Percentiles rank a stretch among this genome's conserved stretches.
Evolutionary conservation across 2,113 vertebrate genomes (phyloP).

Genomic region (Chionodraco myersi): DNA sequence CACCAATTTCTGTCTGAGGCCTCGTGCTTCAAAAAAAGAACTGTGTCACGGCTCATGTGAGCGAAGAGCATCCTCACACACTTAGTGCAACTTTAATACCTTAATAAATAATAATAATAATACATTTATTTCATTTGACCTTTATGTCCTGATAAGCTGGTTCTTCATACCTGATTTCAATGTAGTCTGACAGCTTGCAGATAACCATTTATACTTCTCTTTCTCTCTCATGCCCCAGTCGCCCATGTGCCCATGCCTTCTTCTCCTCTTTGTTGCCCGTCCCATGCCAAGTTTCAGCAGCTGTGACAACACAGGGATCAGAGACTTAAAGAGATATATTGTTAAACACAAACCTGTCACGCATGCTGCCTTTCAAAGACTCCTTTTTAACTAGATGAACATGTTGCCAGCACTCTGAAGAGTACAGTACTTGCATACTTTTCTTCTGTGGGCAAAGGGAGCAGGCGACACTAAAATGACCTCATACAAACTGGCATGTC

Average conservation of each 20-base stretch:
- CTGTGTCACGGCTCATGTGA: slow-evolving; percentile 38
- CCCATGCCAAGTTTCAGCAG: slow-evolving; percentile 71
- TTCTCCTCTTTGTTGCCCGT: slow-evolving; percentile 45
- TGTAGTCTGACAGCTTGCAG: slow-evolving; percentile 38
- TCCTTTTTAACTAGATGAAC: slow-evolving; percentile 73
- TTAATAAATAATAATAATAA: slow-evolving; percentile 6
- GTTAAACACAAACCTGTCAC: slow-evolving; percentile 68
- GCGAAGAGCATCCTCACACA: slow-evolving; percentile 22
- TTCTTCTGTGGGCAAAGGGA: slow-evolving; percentile 22
- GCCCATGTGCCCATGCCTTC: slow-evolving; percentile 44
- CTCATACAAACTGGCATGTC: slow-evolving; percentile 63
- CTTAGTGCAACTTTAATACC: slow-evolving; percentile 17
- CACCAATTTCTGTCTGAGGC: slow-evolving; percentile 32
- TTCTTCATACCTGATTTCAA: slow-evolving; percentile 6
- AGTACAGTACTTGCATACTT: slow-evolving; percentile 54
- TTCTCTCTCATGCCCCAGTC: slow-evolving; percentile 32
- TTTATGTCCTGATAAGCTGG: slow-evolving; percentile 2
- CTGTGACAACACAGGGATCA: slow-evolving; percentile 73
- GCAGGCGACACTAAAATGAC: slow-evolving; percentile 46
- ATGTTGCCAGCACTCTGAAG: slow-evolving; percentile 51
- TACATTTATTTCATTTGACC: slow-evolving; percentile 16
- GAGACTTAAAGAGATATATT: slow-evolving; percentile 73
- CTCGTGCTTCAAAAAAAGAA: slow-evolving; percentile 16
- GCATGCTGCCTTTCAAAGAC: slow-evolving; percentile 63
- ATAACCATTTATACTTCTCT: slow-evolving; percentile 21